Conservation (phyloP, 2,888 invertebrate genomes). For the Ecliptopera silaceata region DNA sequence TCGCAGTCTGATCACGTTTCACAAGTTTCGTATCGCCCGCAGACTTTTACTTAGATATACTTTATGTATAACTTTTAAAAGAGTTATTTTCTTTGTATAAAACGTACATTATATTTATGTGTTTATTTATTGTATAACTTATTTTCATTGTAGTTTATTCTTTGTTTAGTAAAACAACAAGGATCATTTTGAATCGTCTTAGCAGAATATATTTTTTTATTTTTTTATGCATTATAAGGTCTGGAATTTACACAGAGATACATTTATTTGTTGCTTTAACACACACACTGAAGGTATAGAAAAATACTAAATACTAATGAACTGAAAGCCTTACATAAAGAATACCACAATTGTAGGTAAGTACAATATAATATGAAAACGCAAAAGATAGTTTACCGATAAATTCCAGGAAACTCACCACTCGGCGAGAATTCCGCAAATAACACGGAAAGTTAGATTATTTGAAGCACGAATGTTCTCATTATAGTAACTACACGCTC, state of each 20-base stretch:
- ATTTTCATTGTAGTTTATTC: too few relatives aligned
- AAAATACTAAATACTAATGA: too few relatives aligned
- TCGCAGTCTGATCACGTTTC: constrained; percentile 21
- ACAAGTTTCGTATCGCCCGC: constrained; percentile 15
- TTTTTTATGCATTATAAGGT: too few relatives aligned
- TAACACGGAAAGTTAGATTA: constrained; percentile 8
- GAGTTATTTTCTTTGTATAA: background rate
- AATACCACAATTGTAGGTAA: too few relatives aligned
- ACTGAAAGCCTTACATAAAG: too few relatives aligned
- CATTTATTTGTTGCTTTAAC: too few relatives aligned
- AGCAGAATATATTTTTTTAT: too few relatives aligned
- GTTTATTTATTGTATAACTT: background rate
- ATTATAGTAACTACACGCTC: constrained; percentile 14
- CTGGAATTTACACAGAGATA: too few relatives aligned
- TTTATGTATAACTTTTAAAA: background rate
- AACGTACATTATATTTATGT: background rate
- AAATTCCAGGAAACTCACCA: constrained; percentile 5
- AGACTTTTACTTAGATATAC: constrained; percentile 14
- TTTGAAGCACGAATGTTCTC: constrained; percentile 8
- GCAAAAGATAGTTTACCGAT: constrained; percentile 5
- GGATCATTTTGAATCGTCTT: too few relatives aligned
- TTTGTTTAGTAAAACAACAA: too few relatives aligned
- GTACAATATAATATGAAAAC: background rate
- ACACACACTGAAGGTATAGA: too few relatives aligned
- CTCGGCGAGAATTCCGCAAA: constrained; percentile 5